Evolutionary conservation across 2,797 vertebrate species (phyloP).

Genomic region (Eurystomus glaucurus): DNA sequence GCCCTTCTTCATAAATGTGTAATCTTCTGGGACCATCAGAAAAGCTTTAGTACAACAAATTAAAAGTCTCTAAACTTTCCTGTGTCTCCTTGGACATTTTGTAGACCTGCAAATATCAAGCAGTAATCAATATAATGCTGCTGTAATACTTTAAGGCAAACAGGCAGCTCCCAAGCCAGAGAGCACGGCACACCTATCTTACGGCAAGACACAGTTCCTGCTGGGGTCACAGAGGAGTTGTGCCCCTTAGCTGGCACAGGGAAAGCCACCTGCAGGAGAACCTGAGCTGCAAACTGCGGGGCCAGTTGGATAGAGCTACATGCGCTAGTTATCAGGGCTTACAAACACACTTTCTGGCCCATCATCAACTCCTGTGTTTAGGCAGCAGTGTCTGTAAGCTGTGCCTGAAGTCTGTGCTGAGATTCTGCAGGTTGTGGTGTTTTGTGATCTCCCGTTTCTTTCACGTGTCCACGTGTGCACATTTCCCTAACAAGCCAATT

Average conservation of each 20-base stretch:
- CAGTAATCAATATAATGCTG: slow-evolving; percentile 77
- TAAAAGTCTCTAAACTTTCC: slow-evolving; percentile 86
- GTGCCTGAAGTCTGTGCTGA: background rate
- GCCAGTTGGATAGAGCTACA: accelerated
- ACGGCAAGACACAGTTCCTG: background rate
- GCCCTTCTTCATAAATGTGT: slow-evolving; percentile 83
- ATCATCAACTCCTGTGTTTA: background rate
- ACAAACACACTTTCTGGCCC: background rate
- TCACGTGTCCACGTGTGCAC: accelerated
- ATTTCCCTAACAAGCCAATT: background rate
- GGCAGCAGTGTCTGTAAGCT: background rate
- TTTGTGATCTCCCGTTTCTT: background rate
- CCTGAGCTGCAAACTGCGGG: background rate
- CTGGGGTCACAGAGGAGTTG: background rate
- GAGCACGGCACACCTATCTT: background rate
- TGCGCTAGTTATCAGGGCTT: background rate
- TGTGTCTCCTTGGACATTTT: slow-evolving; percentile 79
- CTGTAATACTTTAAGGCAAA: slow-evolving; percentile 57
- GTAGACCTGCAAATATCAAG: slow-evolving; percentile 69
- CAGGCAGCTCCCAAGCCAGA: background rate
- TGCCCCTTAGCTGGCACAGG: background rate
- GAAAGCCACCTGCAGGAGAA: background rate
- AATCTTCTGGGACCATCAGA: slow-evolving; percentile 83
- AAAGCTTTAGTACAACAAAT: slow-evolving; percentile 86
- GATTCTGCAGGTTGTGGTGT: background rate